A percentile compares a stretch with the other conserved stretches of the same genome.
Evolutionary conservation across 2,888 invertebrate species (phyloP).

Genomic region (Therioaphis trifolii): DNA sequence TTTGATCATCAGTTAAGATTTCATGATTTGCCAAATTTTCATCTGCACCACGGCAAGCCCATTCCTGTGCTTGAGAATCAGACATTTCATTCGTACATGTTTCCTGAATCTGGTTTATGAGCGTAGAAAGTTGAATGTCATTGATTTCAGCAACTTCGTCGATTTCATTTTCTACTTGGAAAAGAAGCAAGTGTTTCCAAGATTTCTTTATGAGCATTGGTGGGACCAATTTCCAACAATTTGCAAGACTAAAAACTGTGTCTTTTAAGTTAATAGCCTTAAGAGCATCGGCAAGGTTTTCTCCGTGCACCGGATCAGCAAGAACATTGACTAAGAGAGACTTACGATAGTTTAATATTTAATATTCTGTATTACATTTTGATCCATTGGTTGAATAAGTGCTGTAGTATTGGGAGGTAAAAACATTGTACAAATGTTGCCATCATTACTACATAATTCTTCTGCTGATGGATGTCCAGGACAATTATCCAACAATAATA

Average conservation of each 20-base stretch:
- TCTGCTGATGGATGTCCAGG: neutral
- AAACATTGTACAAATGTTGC: slow-evolving; percentile 7
- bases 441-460: neutral
- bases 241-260: slow-evolving; percentile 8
- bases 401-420: neutral
- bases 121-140: slow-evolving; percentile 20
- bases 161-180: slow-evolving; percentile 15
- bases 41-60: slow-evolving; percentile 4
- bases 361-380: slow-evolving; percentile 10
- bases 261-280: slow-evolving; percentile 9
- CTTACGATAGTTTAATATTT: slow-evolving; percentile 24
- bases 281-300: neutral
- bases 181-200: slow-evolving; percentile 21
- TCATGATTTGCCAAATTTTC: slow-evolving; percentile 12
- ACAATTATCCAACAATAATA: neutral
- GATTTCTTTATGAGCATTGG: slow-evolving; percentile 13
- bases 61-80: slow-evolving; percentile 24
- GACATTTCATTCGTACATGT: slow-evolving; percentile 29
- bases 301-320: slow-evolving; percentile 2
- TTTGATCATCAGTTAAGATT: slow-evolving; percentile 17
- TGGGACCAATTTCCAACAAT: slow-evolving; percentile 29
- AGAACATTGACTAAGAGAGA: slow-evolving; percentile 16
- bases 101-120: slow-evolving; percentile 26
- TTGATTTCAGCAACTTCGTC: slow-evolving; percentile 12
- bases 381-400: slow-evolving; percentile 4